phyloP scores from a whole-genome alignment of 2,797 vertebrate genomes.

The Diglossa cyanea region DNA sequence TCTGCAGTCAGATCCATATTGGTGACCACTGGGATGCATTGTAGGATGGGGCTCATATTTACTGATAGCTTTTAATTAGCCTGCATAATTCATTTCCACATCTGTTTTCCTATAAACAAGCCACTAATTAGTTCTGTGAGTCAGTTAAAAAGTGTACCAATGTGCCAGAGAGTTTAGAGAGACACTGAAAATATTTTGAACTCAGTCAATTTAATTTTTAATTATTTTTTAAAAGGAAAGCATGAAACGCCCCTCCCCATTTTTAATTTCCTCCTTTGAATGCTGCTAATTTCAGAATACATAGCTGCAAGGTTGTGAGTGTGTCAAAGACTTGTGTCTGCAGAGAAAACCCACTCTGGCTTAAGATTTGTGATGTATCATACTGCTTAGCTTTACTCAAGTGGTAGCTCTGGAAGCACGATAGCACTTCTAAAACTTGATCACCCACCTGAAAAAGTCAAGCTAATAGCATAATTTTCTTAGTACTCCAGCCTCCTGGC shows the following conservation, averaged over 20 bases:
- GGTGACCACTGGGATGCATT: not conserved
- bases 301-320: not conserved
- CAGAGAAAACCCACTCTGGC: not conserved
- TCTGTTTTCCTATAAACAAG: conserved; percentile 61
- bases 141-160: conserved; percentile 30
- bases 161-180: conserved; percentile 53
- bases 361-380: not conserved
- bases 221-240: conserved; percentile 6
- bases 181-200: conserved; percentile 19
- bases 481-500: not conserved
- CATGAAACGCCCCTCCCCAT: not conserved
- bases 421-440: not conserved
- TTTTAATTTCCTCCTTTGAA: not conserved
- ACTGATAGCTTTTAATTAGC: conserved; percentile 54
- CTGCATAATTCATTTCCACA: conserved; percentile 53
- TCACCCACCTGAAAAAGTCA: not conserved
- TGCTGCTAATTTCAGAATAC: not conserved
- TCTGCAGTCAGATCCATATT: not conserved
- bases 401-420: not conserved
- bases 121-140: conserved; percentile 55
- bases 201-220: conserved; percentile 9
- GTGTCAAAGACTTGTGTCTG: not conserved
- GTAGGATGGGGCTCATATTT: not conserved
- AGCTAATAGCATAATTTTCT: not conserved
- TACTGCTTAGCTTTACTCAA: not conserved